A percentile compares a stretch with the other conserved stretches of the same genome.
Conservation (phyloP, 2,113 vertebrate species). For the Hoplias malabaricus region DNA sequence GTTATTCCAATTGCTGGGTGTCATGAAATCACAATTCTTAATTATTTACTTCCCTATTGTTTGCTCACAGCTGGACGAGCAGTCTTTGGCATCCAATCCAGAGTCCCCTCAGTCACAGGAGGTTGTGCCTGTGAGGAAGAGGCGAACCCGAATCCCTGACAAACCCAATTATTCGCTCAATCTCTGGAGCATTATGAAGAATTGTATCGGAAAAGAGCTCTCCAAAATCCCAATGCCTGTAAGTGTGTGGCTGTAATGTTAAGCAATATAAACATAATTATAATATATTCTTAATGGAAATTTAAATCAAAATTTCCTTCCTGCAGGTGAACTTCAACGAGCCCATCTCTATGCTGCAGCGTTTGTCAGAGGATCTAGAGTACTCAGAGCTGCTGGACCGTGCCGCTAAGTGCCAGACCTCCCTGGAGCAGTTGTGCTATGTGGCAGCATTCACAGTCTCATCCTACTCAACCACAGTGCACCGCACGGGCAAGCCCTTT, state of each 20-base stretch:
- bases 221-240: slow-evolving; percentile 97
- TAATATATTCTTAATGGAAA: too few relatives aligned
- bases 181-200: slow-evolving; percentile 97
- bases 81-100: slow-evolving; percentile 72
- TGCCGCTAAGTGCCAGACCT: slow-evolving; percentile 84
- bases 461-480: slow-evolving; percentile 94
- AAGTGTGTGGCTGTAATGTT: slow-evolving; percentile 42
- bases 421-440: slow-evolving; percentile 92
- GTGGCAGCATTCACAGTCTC: slow-evolving; percentile 95
- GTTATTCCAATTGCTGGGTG: too few relatives aligned
- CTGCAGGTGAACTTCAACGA: slow-evolving; percentile 94
- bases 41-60: slow-evolving; percentile 50
- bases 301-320: too few relatives aligned
- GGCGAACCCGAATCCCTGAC: slow-evolving; percentile 86
- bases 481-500: slow-evolving; percentile 95
- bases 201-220: slow-evolving; percentile 94
- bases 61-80: slow-evolving; percentile 82
- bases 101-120: slow-evolving; percentile 72
- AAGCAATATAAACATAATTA: not conserved
- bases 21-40: too few relatives aligned
- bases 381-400: slow-evolving; percentile 91
- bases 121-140: slow-evolving; percentile 74
- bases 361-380: slow-evolving; percentile 92
- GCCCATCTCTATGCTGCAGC: slow-evolving; percentile 95
- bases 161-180: slow-evolving; percentile 97